Base-by-base conservation (phyloP, 2,888 invertebrate species). In the Molorchus minor region DNA sequence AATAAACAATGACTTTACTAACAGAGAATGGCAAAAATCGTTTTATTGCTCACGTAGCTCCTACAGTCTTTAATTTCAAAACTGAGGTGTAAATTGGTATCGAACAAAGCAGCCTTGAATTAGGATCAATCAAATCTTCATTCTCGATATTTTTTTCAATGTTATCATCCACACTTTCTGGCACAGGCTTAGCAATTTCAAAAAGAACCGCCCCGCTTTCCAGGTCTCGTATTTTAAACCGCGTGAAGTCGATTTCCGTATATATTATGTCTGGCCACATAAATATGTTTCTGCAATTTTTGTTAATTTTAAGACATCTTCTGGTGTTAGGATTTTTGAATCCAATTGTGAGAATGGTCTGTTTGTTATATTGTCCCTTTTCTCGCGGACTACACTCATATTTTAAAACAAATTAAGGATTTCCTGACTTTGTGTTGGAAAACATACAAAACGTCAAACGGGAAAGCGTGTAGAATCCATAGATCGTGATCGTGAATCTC, bases 61-160 rank as follows among this genome's bases (percentile, higher is more conserved):
- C 98, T 52, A 98, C 96, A 72, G 96, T 96, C 81, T 94, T 96
- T 63, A 98, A 81, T 80, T 95, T 95, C 21, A 98, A 86, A 83
- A 98, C 75, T 97, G 94, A 20, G 97, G 95, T n/a, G 96, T 97
- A 80, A 98, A 98, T 81, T 98, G 96, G 81, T 98, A 98, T 38
- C 98, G 89, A n/a, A 98, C 98, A 82, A 97, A 98, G 77, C 98
- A 87, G 0, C 96, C 97, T n/a, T 35, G 94, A 92, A 80, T 97
- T 96, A 0, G 93, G 90, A 81, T 94, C 93, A 29, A 87, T 81
- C 68, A 87, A 87, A 44, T 87, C 87, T 0, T 83, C 78, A 15
- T 76, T 73, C 47, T 84, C 82, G 20, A 75, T 75, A 16, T 67
- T 72, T 30, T 80, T 79, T 12, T 81, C 77, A 17, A 59, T 58